Conservation (phyloP, 2,797 vertebrate genomes). For the Lophotriccus pileatus region DNA sequence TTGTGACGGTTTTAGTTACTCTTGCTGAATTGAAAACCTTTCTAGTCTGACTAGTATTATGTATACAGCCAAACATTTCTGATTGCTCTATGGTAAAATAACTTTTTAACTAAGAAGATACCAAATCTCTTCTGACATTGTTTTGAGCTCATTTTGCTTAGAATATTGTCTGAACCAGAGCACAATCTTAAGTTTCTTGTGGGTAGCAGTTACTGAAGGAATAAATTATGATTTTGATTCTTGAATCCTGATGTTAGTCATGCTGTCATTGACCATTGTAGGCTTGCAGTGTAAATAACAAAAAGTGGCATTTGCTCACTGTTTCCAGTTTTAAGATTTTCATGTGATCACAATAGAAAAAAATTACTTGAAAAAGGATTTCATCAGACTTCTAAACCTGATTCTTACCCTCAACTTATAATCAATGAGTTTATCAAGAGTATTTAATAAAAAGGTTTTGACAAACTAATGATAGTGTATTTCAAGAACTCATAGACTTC, state of each 20-base stretch:
- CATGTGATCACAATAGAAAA: background rate
- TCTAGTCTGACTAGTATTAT: background rate
- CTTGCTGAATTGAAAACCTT: background rate
- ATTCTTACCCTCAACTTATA: background rate
- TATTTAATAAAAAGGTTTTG: constrained; percentile 11
- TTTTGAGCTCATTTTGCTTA: background rate
- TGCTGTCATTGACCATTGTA: background rate
- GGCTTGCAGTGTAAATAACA: constrained; percentile 34
- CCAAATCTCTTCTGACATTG: background rate
- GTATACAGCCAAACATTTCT: background rate
- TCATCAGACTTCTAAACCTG: constrained; percentile 1
- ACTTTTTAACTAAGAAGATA: background rate
- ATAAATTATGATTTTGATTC: background rate
- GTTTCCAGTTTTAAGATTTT: background rate
- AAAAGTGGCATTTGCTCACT: constrained; percentile 38
- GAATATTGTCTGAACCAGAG: background rate
- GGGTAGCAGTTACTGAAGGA: background rate
- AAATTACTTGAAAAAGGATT: background rate
- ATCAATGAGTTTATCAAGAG: background rate
- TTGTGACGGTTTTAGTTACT: background rate
- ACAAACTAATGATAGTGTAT: background rate
- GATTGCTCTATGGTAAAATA: background rate
- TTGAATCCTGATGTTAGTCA: background rate
- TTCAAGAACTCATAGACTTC: background rate
- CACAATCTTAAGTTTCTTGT: background rate